phyloP scores from a whole-genome alignment of 2,113 vertebrate genomes.

The Abramis brama region DNA sequence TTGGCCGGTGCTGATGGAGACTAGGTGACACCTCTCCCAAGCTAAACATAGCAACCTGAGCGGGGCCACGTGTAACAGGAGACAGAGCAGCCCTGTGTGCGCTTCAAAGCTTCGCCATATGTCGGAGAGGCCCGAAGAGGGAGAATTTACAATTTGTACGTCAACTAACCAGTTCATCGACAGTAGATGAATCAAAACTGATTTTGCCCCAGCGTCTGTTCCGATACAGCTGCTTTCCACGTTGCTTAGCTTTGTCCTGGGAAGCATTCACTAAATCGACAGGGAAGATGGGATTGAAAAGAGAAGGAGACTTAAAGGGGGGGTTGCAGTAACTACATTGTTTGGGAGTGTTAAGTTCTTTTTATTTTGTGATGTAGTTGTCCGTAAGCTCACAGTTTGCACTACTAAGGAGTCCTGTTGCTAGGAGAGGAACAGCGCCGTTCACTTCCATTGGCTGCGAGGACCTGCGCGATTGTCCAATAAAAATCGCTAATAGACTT shows the following conservation, averaged over 20 bases:
- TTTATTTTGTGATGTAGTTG: slow-evolving; percentile 87
- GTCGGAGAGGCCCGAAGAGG: slow-evolving; percentile 41
- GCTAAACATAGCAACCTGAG: slow-evolving; percentile 62
- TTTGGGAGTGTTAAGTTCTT: slow-evolving; percentile 71
- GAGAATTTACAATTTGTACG: not conserved
- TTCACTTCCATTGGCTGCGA: slow-evolving; percentile 77
- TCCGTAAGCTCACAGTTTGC: slow-evolving; percentile 80
- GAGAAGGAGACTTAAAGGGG: slow-evolving; percentile 7
- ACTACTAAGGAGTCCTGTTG: slow-evolving; percentile 85
- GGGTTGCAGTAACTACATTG: slow-evolving; percentile 61
- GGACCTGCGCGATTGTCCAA: slow-evolving; percentile 77
- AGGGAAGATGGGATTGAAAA: slow-evolving; percentile 30
- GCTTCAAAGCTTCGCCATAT: slow-evolving; percentile 51
- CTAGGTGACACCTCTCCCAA: slow-evolving; percentile 57
- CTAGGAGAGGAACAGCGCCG: slow-evolving; percentile 87
- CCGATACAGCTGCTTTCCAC: slow-evolving; percentile 21
- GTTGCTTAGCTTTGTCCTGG: slow-evolving; percentile 28
- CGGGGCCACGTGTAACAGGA: slow-evolving; percentile 52
- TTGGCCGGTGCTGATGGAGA: slow-evolving; percentile 56
- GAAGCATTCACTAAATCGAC: slow-evolving; percentile 43
- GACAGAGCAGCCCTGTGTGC: slow-evolving; percentile 49
- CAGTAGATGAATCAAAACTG: not conserved
- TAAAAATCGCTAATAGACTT: slow-evolving; percentile 55
- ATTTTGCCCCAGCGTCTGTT: not conserved
- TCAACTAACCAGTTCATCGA: slow-evolving; percentile 13